Evolutionary conservation across 1,140 invertebrate species (phyloP), one percentile per base, ranked within the genome.

Genomic region (Drosophila willistoni): DNA sequence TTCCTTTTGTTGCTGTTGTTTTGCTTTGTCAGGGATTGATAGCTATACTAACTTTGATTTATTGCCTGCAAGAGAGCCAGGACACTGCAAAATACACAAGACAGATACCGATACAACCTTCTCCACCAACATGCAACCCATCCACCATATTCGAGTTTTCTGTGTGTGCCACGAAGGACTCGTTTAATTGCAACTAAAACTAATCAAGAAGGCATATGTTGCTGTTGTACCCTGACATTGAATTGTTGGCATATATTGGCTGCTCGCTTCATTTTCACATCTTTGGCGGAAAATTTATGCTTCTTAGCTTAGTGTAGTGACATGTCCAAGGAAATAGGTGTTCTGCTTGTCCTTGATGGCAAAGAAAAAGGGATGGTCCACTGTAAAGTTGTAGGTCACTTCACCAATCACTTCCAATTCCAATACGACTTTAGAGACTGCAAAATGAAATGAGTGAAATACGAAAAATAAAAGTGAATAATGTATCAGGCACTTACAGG

Each of bases 1-100:
- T 61, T 25, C 10, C 39, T 42, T 41, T 36, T 63, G 7, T 19
- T 51, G 7, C 19, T 69, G 61, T 65, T 69, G 71, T 68, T 75
- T 68, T 14, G 56, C 51, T 54, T 47, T 87, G 80, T 66, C 73
- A 65, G 64, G 77, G 80, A 87, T 89, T 87, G 83, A 87, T 87
- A 70, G 80, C 77, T 73, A 71, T 72, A 80, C 70, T 71, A 73
- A 63, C 80, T 80, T 87, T 87, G 83, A 87, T 87, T 80, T 87
- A 87, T 89, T 65, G 64, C 79, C 67, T n/a, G 66, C 29, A 64
- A 19, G 66, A 33, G 65, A 41, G 25, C 60, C 62, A 39, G 51
- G 54, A 71, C 59, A 78, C 51, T 57, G 60, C 47, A 73, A 42
- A 19, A 57, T 63, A 51, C 62, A 36, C 47, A 63, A 61, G 67